Base-by-base conservation (phyloP, 2,888 invertebrate species). In the Sphaerophoria taeniata region DNA sequence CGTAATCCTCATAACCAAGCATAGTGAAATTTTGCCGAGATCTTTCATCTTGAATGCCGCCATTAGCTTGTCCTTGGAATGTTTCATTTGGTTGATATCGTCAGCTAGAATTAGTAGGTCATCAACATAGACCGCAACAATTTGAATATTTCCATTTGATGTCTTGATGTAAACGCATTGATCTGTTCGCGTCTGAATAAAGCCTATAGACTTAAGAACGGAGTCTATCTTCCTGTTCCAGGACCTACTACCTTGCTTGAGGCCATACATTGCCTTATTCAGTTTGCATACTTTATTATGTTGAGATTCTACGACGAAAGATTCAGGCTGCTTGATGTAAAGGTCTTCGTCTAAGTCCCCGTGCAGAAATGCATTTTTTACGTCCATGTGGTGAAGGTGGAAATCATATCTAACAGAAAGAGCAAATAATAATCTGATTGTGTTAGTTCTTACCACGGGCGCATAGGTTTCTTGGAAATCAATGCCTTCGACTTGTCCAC, bases 401-500 rank as follows among this genome's bases (percentile, higher is more conserved):
- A 51, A 3, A 51, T 51, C 51, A 51, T 51, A 51, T 7, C 51
- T 51, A 43, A n/a, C n/a, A n/a, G n/a, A n/a, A n/a, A n/a, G n/a
- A n/a, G 33, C 47, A 63, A 63, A 49, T 14, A 63, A 63, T 14
- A 63, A 49, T 49, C 63, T 63, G 47, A 47, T 47, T 33, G 47
- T 45, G 47, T 47, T 47, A 63, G 33, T 47, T 61, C 45, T 61
- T 61, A 65, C 63, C 33, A 49, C 34, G 14, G 65, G 51, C 11
- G 65, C 65, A 51, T 51, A 65, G 4, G 53, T 67, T 67, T 67
- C 53, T 39, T 67, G 51, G 53, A 53, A 67, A 67, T 67, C 67
- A 4, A 67, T 67, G 43, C 67, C 67, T 53, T 67, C 67, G 14
- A 67, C n/a, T 39, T 67, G 53, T 24, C 53, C 39, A 53, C 51